Evolutionary conservation across 2,797 vertebrate genomes (phyloP).

Genomic region (Zenarchopterus dispar): DNA sequence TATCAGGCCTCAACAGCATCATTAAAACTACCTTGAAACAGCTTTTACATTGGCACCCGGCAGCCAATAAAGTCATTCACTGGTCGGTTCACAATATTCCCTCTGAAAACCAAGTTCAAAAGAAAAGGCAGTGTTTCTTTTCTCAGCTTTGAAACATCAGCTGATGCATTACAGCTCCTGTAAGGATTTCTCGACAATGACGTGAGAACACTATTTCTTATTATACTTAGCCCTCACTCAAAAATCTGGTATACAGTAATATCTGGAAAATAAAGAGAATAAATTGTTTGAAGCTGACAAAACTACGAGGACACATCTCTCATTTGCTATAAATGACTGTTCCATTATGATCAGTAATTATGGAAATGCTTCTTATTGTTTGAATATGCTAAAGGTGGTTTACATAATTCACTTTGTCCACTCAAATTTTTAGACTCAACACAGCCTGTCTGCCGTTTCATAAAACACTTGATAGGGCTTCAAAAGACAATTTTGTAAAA

Average conservation of each 20-base stretch:
- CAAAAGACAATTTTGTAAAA: slow-evolving; percentile 46
- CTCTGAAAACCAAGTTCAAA: slow-evolving; percentile 72
- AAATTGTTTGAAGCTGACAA: neutral
- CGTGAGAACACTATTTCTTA: slow-evolving; percentile 34
- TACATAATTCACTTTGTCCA: neutral
- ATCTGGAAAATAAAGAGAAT: slow-evolving; percentile 3
- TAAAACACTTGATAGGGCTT: slow-evolving; percentile 21
- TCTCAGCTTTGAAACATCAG: slow-evolving; percentile 63
- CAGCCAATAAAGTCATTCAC: slow-evolving; percentile 48
- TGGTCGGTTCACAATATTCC: slow-evolving; percentile 64
- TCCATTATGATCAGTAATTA: neutral
- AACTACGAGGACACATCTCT: neutral
- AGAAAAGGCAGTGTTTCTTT: slow-evolving; percentile 55
- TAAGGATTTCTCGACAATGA: slow-evolving; percentile 42
- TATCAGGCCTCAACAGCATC: slow-evolving; percentile 55
- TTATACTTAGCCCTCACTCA: neutral
- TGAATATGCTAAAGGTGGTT: neutral
- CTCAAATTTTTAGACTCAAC: slow-evolving; percentile 2
- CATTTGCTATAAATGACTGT: too few species aligned
- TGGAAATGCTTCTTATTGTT: neutral
- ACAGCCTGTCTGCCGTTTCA: slow-evolving; percentile 1
- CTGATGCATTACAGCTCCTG: slow-evolving; percentile 33
- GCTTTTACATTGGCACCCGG: slow-evolving; percentile 43
- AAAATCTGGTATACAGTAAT: neutral
- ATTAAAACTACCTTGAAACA: slow-evolving; percentile 62